A percentile compares a stretch with the other conserved stretches of the same genome.
These are phyloP conservation scores for Drosophila kanapiae DNA, from an alignment of 1,140 invertebrate genomes.

Conservation along the genomic window DNA sequence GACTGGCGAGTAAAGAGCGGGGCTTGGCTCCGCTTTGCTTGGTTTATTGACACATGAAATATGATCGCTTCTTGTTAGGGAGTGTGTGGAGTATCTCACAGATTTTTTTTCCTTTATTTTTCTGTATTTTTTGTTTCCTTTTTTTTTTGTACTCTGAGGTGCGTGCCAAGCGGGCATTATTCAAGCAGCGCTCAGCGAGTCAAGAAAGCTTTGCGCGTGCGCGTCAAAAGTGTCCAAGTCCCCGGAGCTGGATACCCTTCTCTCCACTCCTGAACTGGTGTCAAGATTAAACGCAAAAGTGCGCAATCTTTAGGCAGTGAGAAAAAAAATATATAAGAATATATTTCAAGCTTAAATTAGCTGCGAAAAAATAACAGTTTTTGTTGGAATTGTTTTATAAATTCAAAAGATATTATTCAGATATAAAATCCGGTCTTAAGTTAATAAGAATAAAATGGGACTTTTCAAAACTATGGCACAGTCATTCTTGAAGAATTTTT, in stretches of 20 bases:
- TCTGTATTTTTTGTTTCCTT: not conserved
- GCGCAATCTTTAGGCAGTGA: constrained; percentile 51
- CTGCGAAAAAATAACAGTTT: not conserved
- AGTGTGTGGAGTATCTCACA: constrained; percentile 20
- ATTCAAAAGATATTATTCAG: not conserved
- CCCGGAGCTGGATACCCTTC: constrained; percentile 6
- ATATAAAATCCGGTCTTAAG: no score
- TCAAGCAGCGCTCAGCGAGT: constrained; percentile 59
- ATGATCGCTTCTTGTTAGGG: constrained; percentile 74
- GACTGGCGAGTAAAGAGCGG: constrained; percentile 23
- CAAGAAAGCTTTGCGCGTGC: constrained; percentile 60
- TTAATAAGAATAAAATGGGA: no score
- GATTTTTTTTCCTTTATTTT: constrained; percentile 7
- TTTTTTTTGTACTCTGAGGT: constrained; percentile 32
- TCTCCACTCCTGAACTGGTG: constrained; percentile 17
- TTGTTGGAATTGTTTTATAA: not conserved
- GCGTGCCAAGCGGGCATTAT: constrained; percentile 77
- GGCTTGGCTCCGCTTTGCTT: constrained; percentile 28
- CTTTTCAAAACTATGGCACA: no score
- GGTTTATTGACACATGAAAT: constrained; percentile 78
- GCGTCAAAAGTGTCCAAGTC: constrained; percentile 40
- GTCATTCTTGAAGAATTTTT: no score
- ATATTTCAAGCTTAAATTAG: not conserved
- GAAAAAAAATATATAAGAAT: not conserved
- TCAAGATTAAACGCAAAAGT: constrained; percentile 71